Evolutionary conservation across 2,797 vertebrate species (phyloP).

Genomic region (Huso huso): DNA sequence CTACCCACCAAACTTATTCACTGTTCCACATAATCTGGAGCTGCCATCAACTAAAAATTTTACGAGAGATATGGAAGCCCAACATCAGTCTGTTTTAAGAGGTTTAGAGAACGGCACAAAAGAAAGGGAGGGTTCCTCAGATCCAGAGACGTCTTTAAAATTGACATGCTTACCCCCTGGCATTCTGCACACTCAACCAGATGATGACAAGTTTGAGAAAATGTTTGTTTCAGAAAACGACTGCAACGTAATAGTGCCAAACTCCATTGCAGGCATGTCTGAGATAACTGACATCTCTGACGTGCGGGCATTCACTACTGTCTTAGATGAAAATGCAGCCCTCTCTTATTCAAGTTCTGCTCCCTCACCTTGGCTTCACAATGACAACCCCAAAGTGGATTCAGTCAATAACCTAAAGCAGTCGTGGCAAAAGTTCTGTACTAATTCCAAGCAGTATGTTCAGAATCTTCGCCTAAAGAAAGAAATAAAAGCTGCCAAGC

Average conservation of each 20-base stretch:
- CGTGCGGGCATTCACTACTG: slow-evolving; percentile 52
- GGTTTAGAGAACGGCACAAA: slow-evolving; percentile 29
- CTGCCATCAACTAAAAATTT: slow-evolving; percentile 25
- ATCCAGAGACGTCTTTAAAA: slow-evolving; percentile 25
- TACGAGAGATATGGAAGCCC: not conserved
- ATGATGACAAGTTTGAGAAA: slow-evolving; percentile 39
- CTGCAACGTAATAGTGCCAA: slow-evolving; percentile 47
- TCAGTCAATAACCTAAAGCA: slow-evolving; percentile 59
- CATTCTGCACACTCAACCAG: slow-evolving; percentile 18
- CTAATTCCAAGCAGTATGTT: slow-evolving; percentile 58
- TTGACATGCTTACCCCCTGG: slow-evolving; percentile 30
- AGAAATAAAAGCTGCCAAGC: slow-evolving; percentile 85
- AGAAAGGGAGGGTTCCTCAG: not conserved
- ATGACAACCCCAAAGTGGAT: slow-evolving; percentile 36
- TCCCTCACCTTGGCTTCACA: slow-evolving; percentile 26
- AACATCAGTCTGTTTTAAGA: slow-evolving; percentile 32
- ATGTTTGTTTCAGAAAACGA: slow-evolving; percentile 47
- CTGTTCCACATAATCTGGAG: slow-evolving; percentile 40
- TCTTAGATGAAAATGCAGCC: slow-evolving; percentile 34
- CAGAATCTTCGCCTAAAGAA: slow-evolving; percentile 68
- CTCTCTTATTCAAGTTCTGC: slow-evolving; percentile 26
- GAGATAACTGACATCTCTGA: slow-evolving; percentile 49
- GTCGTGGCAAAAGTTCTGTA: slow-evolving; percentile 71
- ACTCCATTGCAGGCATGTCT: slow-evolving; percentile 43
- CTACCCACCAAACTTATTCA: slow-evolving; percentile 41